Conservation (phyloP, 2,888 invertebrate genomes). For the Apamea sordens region DNA sequence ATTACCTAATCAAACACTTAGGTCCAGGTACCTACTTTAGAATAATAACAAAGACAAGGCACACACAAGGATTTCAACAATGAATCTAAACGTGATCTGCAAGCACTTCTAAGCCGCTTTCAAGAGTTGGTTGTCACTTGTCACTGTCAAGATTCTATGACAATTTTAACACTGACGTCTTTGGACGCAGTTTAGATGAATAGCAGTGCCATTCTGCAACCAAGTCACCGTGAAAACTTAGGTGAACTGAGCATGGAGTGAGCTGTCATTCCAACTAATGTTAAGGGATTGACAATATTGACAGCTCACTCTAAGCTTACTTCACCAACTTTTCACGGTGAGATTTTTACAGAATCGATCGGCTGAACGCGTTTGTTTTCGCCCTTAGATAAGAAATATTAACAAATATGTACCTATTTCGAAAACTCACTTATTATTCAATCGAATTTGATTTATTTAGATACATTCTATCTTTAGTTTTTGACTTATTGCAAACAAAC, state of each 20-base stretch:
- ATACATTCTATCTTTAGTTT: neutral
- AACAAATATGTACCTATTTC: neutral
- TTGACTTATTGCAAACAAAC: constrained; percentile 10
- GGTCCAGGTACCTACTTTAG: neutral
- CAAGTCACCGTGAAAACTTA: no score
- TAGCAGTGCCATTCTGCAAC: no score
- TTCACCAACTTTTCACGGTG: no score
- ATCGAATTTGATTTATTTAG: neutral
- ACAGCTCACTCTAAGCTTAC: no score
- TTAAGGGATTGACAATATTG: no score
- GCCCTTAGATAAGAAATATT: neutral
- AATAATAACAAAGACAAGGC: neutral
- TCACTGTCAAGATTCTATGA: neutral
- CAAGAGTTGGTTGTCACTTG: neutral
- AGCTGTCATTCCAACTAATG: no score
- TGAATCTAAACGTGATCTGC: no score
- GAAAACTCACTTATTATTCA: neutral
- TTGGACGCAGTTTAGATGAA: neutral
- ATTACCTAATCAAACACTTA: neutral
- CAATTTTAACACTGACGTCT: neutral
- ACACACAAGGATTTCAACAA: neutral
- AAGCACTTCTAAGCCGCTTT: neutral
- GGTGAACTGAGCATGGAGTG: no score
- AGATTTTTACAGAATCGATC: no score
- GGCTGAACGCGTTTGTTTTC: neutral